phyloP scores from a whole-genome alignment of 2,797 vertebrate species.

The Dendrocincla tyrannina region DNA sequence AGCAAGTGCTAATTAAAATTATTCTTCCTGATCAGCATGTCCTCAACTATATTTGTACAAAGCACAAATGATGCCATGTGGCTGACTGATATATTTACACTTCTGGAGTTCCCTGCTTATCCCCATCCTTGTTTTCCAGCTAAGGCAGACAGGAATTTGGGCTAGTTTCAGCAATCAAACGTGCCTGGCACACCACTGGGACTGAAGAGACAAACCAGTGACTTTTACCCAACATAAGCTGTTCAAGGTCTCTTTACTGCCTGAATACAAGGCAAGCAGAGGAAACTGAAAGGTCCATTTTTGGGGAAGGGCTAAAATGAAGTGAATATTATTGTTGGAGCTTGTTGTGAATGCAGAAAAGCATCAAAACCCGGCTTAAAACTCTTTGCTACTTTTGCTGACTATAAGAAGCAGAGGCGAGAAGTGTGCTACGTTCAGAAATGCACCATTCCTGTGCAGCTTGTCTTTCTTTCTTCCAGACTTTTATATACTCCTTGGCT shows the following conservation, averaged over 20 bases:
- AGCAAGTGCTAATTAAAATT: neutral
- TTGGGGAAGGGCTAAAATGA: neutral
- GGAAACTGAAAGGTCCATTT: neutral
- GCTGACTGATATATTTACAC: conserved; percentile 54
- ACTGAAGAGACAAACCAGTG: neutral
- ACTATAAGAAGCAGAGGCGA: neutral
- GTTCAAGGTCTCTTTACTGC: neutral
- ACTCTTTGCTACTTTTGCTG: neutral
- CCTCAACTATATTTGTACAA: neutral
- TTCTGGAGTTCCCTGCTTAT: conserved; percentile 28
- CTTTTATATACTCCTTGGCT: neutral
- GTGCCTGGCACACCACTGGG: neutral
- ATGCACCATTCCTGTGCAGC: neutral
- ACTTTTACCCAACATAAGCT: neutral
- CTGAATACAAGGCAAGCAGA: neutral
- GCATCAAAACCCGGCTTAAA: neutral
- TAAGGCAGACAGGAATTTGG: conserved; percentile 22
- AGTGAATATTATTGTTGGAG: neutral
- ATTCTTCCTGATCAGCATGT: neutral
- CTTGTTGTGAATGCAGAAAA: neutral
- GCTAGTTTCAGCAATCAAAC: neutral
- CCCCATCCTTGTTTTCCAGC: neutral
- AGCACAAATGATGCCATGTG: conserved; percentile 49
- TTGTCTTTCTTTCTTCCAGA: neutral
- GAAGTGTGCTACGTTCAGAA: accelerated